Evolutionary conservation across 2,113 vertebrate genomes (phyloP).

Genomic region (Lampris megalopsis): DNA sequence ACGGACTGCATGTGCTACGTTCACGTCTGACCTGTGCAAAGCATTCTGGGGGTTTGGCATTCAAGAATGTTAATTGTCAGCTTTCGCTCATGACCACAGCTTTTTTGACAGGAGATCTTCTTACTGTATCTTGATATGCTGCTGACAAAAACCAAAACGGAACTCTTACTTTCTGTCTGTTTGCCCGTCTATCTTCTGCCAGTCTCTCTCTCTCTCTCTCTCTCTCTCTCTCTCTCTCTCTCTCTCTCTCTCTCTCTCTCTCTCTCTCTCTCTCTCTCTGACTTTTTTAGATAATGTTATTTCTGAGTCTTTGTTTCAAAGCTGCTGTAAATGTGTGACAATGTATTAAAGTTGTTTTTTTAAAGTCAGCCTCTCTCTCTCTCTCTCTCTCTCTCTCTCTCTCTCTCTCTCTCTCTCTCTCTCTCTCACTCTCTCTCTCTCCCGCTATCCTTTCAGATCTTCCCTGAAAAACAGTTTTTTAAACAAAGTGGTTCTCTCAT

Average conservation of each 20-base stretch:
- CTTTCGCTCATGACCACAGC: background rate
- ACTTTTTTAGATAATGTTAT: too few relatives aligned
- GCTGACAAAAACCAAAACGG: slow-evolving; percentile 33
- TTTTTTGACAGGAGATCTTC: background rate
- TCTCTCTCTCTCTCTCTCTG: background rate
- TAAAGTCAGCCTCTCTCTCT: background rate
- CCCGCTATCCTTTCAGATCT: slow-evolving; percentile 33
- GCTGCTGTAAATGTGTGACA: too few relatives aligned
- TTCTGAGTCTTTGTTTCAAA: too few relatives aligned
- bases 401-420: slow-evolving; percentile 21
- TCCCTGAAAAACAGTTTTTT: slow-evolving; percentile 78
- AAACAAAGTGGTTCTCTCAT: slow-evolving; percentile 79
- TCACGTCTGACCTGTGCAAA: slow-evolving; percentile 6
- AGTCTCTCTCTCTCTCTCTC: slow-evolving; percentile 16
- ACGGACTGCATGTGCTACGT: background rate
- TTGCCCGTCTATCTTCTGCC: background rate
- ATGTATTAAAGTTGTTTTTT: background rate
- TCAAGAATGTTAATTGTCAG: background rate
- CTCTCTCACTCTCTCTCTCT: slow-evolving; percentile 14
- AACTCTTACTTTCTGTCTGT: slow-evolving; percentile 16
- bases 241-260: background rate
- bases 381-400: background rate
- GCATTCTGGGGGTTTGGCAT: background rate
- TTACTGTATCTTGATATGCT: slow-evolving; percentile 29
- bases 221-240: slow-evolving; percentile 18